Percentiles rank a stretch among this genome's conserved stretches.
Evolutionary conservation across 2,113 vertebrate genomes (phyloP).

Genomic region (Pantherophis guttatus): DNA sequence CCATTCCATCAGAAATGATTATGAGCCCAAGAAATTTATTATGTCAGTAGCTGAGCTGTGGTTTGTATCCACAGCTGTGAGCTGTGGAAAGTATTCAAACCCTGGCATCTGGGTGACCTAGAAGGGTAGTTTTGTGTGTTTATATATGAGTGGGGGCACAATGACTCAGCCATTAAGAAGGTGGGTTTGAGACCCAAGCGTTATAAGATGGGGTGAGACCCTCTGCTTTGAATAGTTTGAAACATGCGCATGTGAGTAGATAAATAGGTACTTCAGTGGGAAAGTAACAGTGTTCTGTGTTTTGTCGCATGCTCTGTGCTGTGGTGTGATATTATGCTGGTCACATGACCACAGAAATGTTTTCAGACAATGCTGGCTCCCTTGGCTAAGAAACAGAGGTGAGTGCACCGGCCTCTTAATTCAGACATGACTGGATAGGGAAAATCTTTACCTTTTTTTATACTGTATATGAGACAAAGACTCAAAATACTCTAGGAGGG

Average conservation of each 20-base stretch:
- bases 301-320: not conserved
- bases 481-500: not conserved
- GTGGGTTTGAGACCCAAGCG: not conserved
- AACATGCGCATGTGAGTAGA: not conserved
- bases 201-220: not conserved
- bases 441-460: not conserved
- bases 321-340: not conserved
- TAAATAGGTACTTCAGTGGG: not conserved
- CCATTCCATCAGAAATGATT: not conserved
- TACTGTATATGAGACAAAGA: not conserved
- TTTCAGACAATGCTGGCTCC: not conserved
- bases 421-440: not conserved
- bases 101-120: not conserved
- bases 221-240: not conserved
- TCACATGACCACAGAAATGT: not conserved
- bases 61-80: not conserved
- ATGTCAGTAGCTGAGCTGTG: not conserved
- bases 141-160: not conserved
- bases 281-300: not conserved
- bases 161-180: not conserved
- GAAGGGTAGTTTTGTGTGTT: not conserved
- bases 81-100: not conserved
- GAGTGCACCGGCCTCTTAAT: not conserved
- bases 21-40: not conserved
- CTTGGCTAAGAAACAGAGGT: not conserved